Percentiles rank a stretch among this genome's conserved stretches.
Conservation (phyloP, 2,113 vertebrate species). For the Serinus canaria region DNA sequence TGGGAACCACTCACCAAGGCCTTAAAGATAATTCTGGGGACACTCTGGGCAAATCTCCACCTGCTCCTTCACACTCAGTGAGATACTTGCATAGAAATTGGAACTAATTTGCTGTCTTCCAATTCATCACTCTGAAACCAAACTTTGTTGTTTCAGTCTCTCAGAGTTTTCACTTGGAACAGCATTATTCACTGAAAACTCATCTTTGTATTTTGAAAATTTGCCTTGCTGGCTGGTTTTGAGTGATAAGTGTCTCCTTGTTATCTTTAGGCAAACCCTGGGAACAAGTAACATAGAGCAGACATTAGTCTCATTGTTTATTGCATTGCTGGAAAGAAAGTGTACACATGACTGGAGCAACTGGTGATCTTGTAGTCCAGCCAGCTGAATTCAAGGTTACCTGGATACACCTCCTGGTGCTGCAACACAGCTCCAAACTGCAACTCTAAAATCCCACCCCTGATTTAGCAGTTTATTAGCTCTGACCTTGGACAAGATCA, state of each 20-base stretch:
- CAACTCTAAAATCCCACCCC: not conserved
- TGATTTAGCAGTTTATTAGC: not conserved
- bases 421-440: not conserved
- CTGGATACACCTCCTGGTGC: not conserved
- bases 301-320: not conserved
- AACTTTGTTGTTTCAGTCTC: not conserved
- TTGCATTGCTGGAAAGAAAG: not conserved
- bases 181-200: not conserved
- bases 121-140: not conserved
- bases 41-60: not conserved
- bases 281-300: not conserved
- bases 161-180: not conserved
- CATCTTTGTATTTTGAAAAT: not conserved
- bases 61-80: not conserved
- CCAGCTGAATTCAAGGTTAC: not conserved
- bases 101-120: not conserved
- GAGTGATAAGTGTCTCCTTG: not conserved
- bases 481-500: not conserved
- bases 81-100: not conserved
- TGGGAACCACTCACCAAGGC: not conserved
- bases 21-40: not conserved
- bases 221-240: not conserved
- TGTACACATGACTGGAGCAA: not conserved
- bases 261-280: not conserved
- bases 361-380: not conserved